Base-by-base conservation (phyloP, 1,140 invertebrate genomes). In the Pogonomyrmex barbatus region DNA sequence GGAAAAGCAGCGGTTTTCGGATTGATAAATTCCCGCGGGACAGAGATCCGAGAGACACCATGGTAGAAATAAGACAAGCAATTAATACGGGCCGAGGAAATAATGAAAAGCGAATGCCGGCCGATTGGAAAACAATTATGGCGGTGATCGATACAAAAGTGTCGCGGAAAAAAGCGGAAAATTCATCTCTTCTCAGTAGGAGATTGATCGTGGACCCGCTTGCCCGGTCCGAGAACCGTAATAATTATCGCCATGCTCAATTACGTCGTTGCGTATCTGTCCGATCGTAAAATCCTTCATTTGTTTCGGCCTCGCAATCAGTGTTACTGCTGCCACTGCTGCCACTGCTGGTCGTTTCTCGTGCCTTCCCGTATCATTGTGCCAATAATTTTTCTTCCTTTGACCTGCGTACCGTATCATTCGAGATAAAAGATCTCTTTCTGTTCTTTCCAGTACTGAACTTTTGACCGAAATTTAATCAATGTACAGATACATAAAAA, bases 191-290 rank as follows among this genome's bases (percentile, higher is more conserved):
- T 12, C 39, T 76, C 60, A 56, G 36, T 54, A 14, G 39, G 45
- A 33, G 24, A 88, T 86, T 81, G 68, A 89, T 89, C 76, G 82
- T 86, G 76, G 42, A n/a, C 54, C 68, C 42, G 47, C 68, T 81
- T n/a, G 76, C 24, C 14, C 42, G 68, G 36, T 60, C 52, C 45
- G 60, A 81, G 86, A 79, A 56, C 85, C 85, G 78, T 90, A 90
- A 91, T 91, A 90, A 90, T 91, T 86, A 88, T 89, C 88, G 68
- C 85, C 65, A 85, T 76, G 75, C 87, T 91, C 90, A 86, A 90
- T 91, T 91, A 89, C 88, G 45, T 67, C 83, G 63, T 76, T 75
- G 60, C 84, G 75, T 47, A 65, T 14, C 77, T 73, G 76, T 81
- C 68, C 78, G 75, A 52, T 65, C 84, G 81, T 89, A 33, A 58